These are phyloP conservation scores for Synanthedon andrenaeformis DNA, from an alignment of 2,888 invertebrate species.

Conservation along the genomic window DNA sequence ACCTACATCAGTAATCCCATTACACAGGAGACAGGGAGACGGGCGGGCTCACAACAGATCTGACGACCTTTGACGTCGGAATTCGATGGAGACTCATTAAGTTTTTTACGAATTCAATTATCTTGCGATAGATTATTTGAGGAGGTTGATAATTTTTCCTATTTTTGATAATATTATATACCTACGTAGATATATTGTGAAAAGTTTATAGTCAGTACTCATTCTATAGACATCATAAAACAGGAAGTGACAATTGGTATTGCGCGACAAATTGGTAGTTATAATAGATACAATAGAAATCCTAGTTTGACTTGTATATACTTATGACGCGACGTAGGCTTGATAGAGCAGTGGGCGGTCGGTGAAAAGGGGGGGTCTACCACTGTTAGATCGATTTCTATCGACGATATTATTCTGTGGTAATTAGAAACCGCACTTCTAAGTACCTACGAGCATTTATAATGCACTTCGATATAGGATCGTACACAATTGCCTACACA, in stretches of 20 bases:
- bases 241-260: not conserved
- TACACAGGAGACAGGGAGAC: not conserved
- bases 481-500: not conserved
- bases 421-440: constrained; percentile 58
- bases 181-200: not conserved
- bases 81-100: not conserved
- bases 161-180: not conserved
- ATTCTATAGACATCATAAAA: not conserved
- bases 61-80: not conserved
- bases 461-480: not conserved
- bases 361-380: constrained; percentile 19
- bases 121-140: not conserved
- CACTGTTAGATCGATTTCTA: constrained; percentile 63
- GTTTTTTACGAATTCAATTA: not conserved
- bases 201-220: not conserved
- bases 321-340: not conserved
- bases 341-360: constrained; percentile 6
- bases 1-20: constrained; percentile 2
- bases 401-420: constrained; percentile 57
- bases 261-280: not conserved
- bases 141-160: not conserved
- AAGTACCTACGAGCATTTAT: constrained; percentile 16
- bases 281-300: too few species aligned
- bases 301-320: not conserved
- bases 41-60: not conserved